phyloP scores from a whole-genome alignment of 2,888 invertebrate genomes.

The Drosophila neutralis region DNA sequence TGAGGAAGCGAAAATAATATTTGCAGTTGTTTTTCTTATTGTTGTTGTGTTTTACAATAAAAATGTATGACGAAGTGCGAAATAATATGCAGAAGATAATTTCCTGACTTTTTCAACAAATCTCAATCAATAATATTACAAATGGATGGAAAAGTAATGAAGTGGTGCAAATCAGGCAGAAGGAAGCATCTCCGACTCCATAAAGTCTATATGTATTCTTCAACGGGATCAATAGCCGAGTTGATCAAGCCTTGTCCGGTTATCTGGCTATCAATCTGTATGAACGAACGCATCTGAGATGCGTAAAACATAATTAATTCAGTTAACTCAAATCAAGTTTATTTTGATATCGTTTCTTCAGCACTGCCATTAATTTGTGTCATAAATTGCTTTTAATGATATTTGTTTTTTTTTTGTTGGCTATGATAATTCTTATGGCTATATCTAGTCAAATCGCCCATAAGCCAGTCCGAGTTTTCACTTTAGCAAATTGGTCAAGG shows the following conservation, averaged over 20 bases:
- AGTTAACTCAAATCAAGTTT: background rate
- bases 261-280: background rate
- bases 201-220: background rate
- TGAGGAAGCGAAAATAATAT: slow-evolving; percentile 39
- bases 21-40: slow-evolving; percentile 8
- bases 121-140: background rate
- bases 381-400: background rate
- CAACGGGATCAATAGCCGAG: background rate
- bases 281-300: background rate
- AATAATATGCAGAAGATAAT: slow-evolving; percentile 2
- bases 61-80: background rate
- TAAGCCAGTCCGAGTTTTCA: slow-evolving; percentile 57
- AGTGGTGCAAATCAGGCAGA: background rate
- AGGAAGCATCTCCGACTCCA: background rate
- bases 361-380: background rate
- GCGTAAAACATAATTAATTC: background rate
- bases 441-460: slow-evolving; percentile 48
- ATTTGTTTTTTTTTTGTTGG: background rate
- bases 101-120: slow-evolving; percentile 7
- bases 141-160: background rate
- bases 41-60: slow-evolving; percentile 1
- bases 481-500: slow-evolving; percentile 73
- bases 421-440: slow-evolving; percentile 20
- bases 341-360: background rate
- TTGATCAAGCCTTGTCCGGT: background rate